phyloP scores from a whole-genome alignment of 2,888 invertebrate species.

The Frankliniella fusca region DNA sequence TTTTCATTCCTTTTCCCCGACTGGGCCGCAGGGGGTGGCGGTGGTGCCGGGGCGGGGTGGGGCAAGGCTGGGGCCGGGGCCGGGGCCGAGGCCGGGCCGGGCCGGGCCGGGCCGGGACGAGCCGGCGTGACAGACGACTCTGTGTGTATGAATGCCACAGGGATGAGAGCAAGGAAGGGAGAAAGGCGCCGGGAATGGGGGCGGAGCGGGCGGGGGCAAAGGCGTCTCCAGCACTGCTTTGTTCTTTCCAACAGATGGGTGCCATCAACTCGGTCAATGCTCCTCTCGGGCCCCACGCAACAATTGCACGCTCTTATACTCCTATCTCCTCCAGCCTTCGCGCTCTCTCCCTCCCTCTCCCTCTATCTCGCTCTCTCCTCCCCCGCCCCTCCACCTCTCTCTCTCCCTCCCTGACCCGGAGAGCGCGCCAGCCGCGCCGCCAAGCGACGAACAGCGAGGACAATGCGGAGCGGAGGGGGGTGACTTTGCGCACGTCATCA shows the following conservation, averaged over 20 bases:
- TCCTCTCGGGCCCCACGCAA: not conserved
- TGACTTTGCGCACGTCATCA: constrained; percentile 4
- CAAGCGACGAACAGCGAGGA: not conserved
- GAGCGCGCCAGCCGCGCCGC: not conserved
- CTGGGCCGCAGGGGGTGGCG: no score
- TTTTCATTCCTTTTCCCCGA: no score
- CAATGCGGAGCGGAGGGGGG: not conserved
- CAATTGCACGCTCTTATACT: not conserved
- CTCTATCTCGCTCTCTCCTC: not conserved
- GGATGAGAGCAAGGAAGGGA: not conserved
- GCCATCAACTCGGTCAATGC: constrained; percentile 1
- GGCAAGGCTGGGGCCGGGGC: not conserved
- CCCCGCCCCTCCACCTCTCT: not conserved
- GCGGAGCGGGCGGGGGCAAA: not conserved
- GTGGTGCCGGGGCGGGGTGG: no score
- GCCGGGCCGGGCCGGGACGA: not conserved
- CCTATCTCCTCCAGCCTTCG: not conserved
- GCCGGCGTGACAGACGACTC: not conserved
- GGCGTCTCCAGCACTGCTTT: constrained; percentile 1
- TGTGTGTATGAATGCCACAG: not conserved
- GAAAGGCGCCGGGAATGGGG: not conserved
- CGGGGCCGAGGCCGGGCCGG: not conserved
- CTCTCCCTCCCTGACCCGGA: not conserved
- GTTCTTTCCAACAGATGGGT: constrained; percentile 8
- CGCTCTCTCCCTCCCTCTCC: not conserved